These are phyloP conservation scores for Hirtodrosophila alboralis DNA, from an alignment of 2,888 invertebrate species.

Conservation along the genomic window DNA sequence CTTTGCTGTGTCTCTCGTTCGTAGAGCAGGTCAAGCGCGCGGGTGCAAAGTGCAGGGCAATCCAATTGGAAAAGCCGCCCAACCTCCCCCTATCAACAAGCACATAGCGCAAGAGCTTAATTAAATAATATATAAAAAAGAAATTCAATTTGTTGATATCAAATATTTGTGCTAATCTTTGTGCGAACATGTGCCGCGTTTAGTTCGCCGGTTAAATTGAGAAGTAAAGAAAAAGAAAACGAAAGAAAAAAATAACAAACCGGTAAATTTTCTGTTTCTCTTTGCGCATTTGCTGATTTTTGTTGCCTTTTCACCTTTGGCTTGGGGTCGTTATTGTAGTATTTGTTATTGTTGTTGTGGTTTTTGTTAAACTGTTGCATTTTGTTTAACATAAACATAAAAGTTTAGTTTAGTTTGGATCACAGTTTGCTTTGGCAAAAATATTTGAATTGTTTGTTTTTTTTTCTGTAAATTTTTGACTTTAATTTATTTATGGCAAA, in stretches of 20 bases:
- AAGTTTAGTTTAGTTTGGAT: background rate
- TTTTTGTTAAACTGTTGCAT: slow-evolving; percentile 58
- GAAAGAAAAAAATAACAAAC: slow-evolving; percentile 42
- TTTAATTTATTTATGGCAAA: background rate
- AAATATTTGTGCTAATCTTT: slow-evolving; percentile 5
- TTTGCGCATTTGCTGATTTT: slow-evolving; percentile 29
- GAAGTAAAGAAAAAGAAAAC: too few species aligned
- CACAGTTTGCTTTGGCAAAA: slow-evolving; percentile 16
- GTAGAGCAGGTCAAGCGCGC: slow-evolving; percentile 9
- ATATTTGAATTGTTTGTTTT: background rate
- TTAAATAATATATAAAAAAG: slow-evolving; percentile 17
- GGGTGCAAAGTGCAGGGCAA: slow-evolving; percentile 22
- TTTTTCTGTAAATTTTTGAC: background rate
- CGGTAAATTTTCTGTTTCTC: slow-evolving; percentile 62
- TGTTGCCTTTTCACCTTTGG: slow-evolving; percentile 44
- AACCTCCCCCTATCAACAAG: too few species aligned
- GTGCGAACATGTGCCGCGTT: slow-evolving; percentile 40
- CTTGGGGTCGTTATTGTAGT: slow-evolving; percentile 29
- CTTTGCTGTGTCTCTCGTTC: slow-evolving; percentile 7
- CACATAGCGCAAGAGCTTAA: slow-evolving; percentile 17
- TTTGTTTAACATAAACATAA: slow-evolving; percentile 14
- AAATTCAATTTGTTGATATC: background rate
- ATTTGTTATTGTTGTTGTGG: slow-evolving; percentile 37
- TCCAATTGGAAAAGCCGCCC: slow-evolving; percentile 14
- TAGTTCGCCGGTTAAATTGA: slow-evolving; percentile 21